A percentile compares a stretch with the other conserved stretches of the same genome.
These are phyloP conservation scores for Cyprinella venusta DNA, from an alignment of 2,797 vertebrate genomes.

Conservation along the genomic window DNA sequence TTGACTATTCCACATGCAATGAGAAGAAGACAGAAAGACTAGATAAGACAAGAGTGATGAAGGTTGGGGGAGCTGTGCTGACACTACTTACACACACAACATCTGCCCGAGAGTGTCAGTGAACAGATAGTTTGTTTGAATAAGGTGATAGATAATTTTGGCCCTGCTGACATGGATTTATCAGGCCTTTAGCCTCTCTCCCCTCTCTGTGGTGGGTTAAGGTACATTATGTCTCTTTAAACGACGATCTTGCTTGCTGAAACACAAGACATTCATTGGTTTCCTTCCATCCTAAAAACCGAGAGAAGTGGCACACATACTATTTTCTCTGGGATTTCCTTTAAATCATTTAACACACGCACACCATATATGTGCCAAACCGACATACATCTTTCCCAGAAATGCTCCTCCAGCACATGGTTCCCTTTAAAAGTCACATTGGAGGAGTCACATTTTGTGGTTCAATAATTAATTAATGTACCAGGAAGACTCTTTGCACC, in stretches of 20 bases:
- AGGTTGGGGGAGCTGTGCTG: conserved; percentile 68
- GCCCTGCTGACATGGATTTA: conserved; percentile 78
- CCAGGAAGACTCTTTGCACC: conserved; percentile 73
- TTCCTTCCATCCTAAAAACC: conserved; percentile 54
- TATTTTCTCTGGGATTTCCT: conserved; percentile 61
- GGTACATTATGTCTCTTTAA: conserved; percentile 69
- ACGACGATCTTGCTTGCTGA: conserved; percentile 51
- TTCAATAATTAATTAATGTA: conserved; percentile 79
- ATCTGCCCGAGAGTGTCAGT: conserved; percentile 56
- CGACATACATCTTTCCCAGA: conserved; percentile 50
- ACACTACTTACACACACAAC: conserved; percentile 31
- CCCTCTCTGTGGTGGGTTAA: conserved; percentile 72
- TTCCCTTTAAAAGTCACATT: conserved; percentile 71
- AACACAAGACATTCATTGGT: conserved; percentile 68
- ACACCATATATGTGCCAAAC: conserved; percentile 15
- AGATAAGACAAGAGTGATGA: conserved; percentile 82
- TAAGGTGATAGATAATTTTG: conserved; percentile 86
- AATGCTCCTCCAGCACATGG: conserved; percentile 66
- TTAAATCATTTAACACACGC: conserved; percentile 43
- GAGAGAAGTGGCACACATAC: conserved; percentile 54
- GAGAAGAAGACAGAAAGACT: conserved; percentile 72
- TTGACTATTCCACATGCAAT: conserved; percentile 63
- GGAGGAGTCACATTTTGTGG: conserved; percentile 79
- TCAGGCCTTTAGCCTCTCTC: conserved; percentile 77
- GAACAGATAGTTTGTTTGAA: conserved; percentile 77